Base-by-base conservation (phyloP, 2,113 vertebrate genomes). In the Xenopus borealis region DNA sequence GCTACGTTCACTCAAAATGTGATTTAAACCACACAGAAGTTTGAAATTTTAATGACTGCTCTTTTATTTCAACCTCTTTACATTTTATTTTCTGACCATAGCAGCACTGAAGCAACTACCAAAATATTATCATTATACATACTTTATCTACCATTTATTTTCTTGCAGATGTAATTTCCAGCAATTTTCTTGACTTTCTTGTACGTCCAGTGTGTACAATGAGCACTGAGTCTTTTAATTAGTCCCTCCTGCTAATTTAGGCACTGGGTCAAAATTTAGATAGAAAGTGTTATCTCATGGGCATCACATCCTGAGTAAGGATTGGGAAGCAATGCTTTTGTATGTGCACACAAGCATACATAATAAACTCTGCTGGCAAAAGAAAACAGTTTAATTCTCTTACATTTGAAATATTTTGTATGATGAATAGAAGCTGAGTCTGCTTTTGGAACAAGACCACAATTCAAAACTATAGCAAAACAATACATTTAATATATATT, bases 171-270 rank as follows among this genome's bases (percentile, higher is more conserved):
- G 67, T 59, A 70, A 76, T 76, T 67, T 70, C 58, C 74, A 45
- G 46, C 67, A 55, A 76, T 76, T 76, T 75, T 69, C 66, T 75
- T 62, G 65, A 75, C 73, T 75, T 62, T 65, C 66, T 75, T 76
- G 44, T 57, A 59, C 55, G 74, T 76, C 74, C 66, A 70, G 66
- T 62, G 59, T 76, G 59, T 63, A 70, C 67, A 57, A 70, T 45
- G 74, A 76, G 74, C 74, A 63, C 67, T 70, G 47, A 76, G 74
- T 76, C 74, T 76, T 76, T 76, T 76, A 76, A 76, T 76, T 76
- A 76, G 74, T 76, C 74, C 74, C 74, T 76, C 74, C 74, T 76
- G 74, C 67, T 76, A 76, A 76, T 76, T 76, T 76, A 76, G 74
- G 74, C 74, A 76, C 74, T 70, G 74, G 74, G 74, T 76, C 74